These are phyloP conservation scores for Acromyrmex heyeri DNA, from an alignment of 1,140 invertebrate genomes.

Conservation along the genomic window DNA sequence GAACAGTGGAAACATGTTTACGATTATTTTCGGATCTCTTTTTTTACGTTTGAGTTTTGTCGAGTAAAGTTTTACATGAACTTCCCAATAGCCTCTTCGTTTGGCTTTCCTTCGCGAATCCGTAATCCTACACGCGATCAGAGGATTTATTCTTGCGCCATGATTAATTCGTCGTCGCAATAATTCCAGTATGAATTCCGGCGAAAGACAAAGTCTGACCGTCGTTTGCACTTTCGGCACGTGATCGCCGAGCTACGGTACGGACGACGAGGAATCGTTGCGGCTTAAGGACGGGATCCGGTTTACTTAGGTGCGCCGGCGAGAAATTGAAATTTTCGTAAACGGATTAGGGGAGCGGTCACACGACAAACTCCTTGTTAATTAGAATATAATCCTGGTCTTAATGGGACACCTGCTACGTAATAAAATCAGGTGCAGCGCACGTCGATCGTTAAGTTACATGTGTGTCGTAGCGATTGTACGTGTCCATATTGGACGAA, in stretches of 20 bases:
- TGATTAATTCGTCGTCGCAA: constrained; percentile 27
- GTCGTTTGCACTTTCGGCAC: constrained; percentile 76
- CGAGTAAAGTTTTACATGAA: neutral
- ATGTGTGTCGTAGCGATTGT: constrained; percentile 19
- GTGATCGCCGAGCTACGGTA: constrained; percentile 66
- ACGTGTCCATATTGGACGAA: neutral
- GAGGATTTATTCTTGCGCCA: constrained; percentile 26
- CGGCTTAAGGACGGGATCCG: constrained; percentile 66
- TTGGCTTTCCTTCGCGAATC: constrained; percentile 10
- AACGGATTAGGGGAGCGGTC: constrained; percentile 83
- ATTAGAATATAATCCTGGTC: constrained; percentile 86
- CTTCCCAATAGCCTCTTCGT: neutral
- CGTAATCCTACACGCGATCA: neutral
- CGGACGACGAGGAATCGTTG: constrained; percentile 57
- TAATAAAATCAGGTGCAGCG: constrained; percentile 69
- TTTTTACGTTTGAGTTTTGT: neutral
- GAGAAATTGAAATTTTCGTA: constrained; percentile 86
- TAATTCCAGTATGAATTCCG: constrained; percentile 56
- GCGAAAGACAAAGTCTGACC: constrained; percentile 82
- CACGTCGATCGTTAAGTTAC: constrained; percentile 59
- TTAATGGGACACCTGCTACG: constrained; percentile 76
- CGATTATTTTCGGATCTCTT: neutral
- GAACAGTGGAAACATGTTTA: neutral
- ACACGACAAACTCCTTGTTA: constrained; percentile 83
- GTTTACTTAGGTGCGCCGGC: constrained; percentile 84